Evolutionary conservation across 2,113 vertebrate genomes (phyloP), one percentile per base, ranked within the genome.

Genomic region (Hucho hucho): DNA sequence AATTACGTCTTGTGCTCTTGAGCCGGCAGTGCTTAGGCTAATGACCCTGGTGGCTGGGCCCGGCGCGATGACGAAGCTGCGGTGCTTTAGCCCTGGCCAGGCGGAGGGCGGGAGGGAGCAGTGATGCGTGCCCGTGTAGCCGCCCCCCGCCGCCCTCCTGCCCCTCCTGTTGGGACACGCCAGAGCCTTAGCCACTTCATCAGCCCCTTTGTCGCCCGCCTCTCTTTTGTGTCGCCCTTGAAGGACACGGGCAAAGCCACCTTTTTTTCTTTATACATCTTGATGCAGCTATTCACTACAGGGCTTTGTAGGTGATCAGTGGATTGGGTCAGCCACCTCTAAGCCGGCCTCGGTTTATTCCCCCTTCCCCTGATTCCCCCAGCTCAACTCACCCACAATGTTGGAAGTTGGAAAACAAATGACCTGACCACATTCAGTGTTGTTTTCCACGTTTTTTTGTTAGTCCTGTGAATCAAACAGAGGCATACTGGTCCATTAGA

Each of bases 171-270:
- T 91, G 89, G 87, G 90, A 84, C 90, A 87, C 86, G 85, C 87
- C 90, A 87, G 84, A 82, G 89, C 88, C 91, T 93, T 92, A 92
- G 87, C 87, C 86, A 91, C 90, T 92, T 92, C 88, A 92, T 93
- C 90, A 88, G 86, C 78, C 78, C 86, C 88, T 93, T 93, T 92
- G 92, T 93, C 87, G 86, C 86, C 86, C 64, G 80, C 77, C 76
- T 81, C 66, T 79, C 87, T 86, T 91, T 90, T 92, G 88, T 90
- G 83, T 87, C 76, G 86, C 86, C 64, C 84, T 92, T 91, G 87
- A 91, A 89, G 90, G 83, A 90, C 81, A 68, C 83, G 85, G 88
- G 84, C 76, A 82, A 81, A 81, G 61, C 84, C 64, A 77, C 61
- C 14, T 11, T 56, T 76, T 79, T 84, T 69, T 73, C 37, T 75